Percentiles rank a stretch among this genome's conserved stretches.
Evolutionary conservation across 2,113 vertebrate species (phyloP).

Genomic region (Leptobrachium leishanense): DNA sequence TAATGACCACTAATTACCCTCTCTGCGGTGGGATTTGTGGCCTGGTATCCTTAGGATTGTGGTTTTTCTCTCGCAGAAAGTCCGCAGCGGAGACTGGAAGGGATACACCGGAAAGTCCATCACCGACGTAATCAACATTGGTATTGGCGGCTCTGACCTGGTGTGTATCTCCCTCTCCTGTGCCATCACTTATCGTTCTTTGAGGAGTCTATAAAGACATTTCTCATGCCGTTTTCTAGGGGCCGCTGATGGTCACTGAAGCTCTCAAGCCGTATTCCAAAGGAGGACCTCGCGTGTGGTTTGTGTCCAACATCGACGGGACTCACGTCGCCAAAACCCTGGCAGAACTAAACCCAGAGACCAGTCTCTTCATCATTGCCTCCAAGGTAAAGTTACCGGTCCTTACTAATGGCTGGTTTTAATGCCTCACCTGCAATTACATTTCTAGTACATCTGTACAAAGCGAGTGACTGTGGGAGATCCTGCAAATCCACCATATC

Average conservation of each 20-base stretch:
- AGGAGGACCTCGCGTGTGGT: conserved; percentile 89
- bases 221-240: conserved; percentile 62
- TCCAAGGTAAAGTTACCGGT: conserved; percentile 78
- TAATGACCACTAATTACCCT: too few relatives aligned
- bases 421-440: too few relatives aligned
- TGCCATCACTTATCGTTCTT: not conserved
- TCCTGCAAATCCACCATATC: too few relatives aligned
- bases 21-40: too few relatives aligned
- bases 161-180: conserved; percentile 63
- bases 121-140: conserved; percentile 89
- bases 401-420: too few relatives aligned
- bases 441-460: too few relatives aligned
- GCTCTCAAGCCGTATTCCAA: conserved; percentile 89
- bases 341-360: conserved; percentile 82
- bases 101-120: conserved; percentile 90
- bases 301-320: conserved; percentile 96
- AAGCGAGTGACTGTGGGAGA: too few relatives aligned
- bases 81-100: conserved; percentile 92
- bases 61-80: conserved; percentile 67
- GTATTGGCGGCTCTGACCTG: conserved; percentile 95
- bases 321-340: conserved; percentile 94
- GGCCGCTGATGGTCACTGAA: conserved; percentile 96
- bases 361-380: conserved; percentile 90
- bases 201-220: not conserved
- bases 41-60: not conserved